Percentiles rank a stretch among this genome's conserved stretches.
These are phyloP conservation scores for Dufourea novaeangliae DNA, from an alignment of 1,140 invertebrate genomes.

Conservation along the genomic window DNA sequence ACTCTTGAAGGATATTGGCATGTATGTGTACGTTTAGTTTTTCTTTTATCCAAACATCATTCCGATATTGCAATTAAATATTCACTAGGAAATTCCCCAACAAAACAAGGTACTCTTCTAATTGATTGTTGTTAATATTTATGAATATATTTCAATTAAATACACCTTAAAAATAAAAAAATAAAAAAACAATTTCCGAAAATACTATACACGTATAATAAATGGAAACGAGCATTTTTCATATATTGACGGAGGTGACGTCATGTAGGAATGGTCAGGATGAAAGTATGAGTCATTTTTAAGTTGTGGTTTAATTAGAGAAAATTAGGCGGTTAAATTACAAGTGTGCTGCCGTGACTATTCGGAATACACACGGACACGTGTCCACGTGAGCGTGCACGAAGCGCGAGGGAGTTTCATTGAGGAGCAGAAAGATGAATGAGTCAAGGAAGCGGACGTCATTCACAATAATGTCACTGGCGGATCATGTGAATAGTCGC, in stretches of 20 bases:
- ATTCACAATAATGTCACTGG: slow-evolving; percentile 26
- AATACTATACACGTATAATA: no score
- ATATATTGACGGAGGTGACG: neutral
- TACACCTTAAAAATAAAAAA: no score
- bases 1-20: no score
- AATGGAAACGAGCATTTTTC: neutral
- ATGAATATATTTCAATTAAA: no score
- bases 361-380: slow-evolving; percentile 4
- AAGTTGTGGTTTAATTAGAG: neutral
- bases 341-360: neutral
- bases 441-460: slow-evolving; percentile 29
- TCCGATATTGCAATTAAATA: no score
- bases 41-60: no score
- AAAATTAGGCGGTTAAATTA: neutral
- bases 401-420: slow-evolving; percentile 52
- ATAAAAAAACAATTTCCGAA: neutral
- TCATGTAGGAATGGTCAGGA: neutral
- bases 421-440: slow-evolving; percentile 60
- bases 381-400: slow-evolving; percentile 23
- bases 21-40: no score
- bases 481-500: neutral
- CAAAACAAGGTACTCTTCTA: no score
- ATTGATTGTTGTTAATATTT: no score
- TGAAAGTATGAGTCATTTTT: neutral
- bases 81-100: no score